phyloP scores from a whole-genome alignment of 1,140 invertebrate genomes.

The Cydia fagiglandana region DNA sequence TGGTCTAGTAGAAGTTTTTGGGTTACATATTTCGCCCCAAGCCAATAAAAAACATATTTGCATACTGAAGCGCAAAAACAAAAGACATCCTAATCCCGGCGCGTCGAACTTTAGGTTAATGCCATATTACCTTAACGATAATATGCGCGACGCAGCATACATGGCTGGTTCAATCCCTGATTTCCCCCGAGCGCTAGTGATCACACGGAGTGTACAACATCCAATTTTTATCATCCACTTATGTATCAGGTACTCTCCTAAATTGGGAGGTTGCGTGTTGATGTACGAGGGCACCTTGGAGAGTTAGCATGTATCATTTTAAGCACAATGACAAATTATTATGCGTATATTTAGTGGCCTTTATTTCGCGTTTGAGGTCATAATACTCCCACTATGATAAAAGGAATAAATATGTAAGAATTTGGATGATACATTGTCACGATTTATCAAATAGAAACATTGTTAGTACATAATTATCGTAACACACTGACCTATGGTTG shows the following conservation, averaged over 20 bases:
- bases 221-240: constrained; percentile 61
- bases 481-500: no score
- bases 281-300: constrained; percentile 22
- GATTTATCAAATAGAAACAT: no score
- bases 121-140: constrained; percentile 38
- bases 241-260: constrained; percentile 33
- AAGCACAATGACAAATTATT: constrained; percentile 16
- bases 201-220: constrained; percentile 53
- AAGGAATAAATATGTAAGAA: not conserved
- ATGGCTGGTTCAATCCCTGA: constrained; percentile 45
- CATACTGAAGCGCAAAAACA: not conserved
- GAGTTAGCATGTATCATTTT: constrained; percentile 14
- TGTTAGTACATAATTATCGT: no score
- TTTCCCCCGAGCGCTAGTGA: constrained; percentile 57
- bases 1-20: no score
- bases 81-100: not conserved
- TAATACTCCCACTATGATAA: not conserved
- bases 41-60: not conserved
- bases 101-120: constrained; percentile 11
- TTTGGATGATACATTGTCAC: no score
- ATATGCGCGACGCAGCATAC: constrained; percentile 35
- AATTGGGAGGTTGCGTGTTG: constrained; percentile 26
- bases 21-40: no score
- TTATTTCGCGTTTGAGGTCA: not conserved
- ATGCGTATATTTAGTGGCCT: not conserved